phyloP scores from a whole-genome alignment of 2,888 invertebrate genomes.

The Eurytoma adleriae region DNA sequence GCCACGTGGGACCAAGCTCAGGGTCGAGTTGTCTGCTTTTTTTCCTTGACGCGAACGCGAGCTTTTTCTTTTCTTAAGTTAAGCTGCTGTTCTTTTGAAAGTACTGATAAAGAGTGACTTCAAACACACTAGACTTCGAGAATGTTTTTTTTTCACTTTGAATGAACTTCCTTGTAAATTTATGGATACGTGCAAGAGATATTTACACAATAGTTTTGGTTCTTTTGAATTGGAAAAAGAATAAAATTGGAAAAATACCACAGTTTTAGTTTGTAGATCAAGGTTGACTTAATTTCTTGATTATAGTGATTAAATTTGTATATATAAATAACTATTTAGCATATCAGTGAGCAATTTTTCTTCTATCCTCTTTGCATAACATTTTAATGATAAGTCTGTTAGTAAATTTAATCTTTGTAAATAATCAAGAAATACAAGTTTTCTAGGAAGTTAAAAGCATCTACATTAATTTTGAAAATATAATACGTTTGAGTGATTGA shows the following conservation, averaged over 20 bases:
- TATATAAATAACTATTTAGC: constrained; percentile 17
- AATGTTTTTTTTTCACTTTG: too few species aligned
- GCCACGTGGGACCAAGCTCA: constrained; percentile 54
- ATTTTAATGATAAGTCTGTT: constrained; percentile 19
- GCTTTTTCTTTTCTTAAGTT: too few species aligned
- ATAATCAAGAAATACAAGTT: constrained; percentile 27
- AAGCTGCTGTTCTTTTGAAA: too few species aligned
- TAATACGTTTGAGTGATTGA: constrained; percentile 24
- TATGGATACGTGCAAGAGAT: too few species aligned
- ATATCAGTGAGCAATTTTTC: constrained; percentile 3
- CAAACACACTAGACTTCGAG: too few species aligned
- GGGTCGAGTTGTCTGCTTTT: constrained; percentile 41
- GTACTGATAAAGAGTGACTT: too few species aligned
- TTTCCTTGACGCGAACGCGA: background rate
- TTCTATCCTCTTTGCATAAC: background rate
- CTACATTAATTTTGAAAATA: constrained; percentile 8
- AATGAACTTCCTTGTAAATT: too few species aligned
- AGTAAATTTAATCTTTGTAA: constrained; percentile 41
- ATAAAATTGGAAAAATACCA: too few species aligned
- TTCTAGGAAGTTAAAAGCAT: constrained; percentile 12
- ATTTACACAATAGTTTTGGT: too few species aligned
- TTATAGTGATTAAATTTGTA: constrained; percentile 43
- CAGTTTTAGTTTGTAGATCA: too few species aligned
- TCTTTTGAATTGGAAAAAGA: too few species aligned
- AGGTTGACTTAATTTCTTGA: background rate